phyloP scores from a whole-genome alignment of 1,140 invertebrate species.

The Dendroctonus valens region DNA sequence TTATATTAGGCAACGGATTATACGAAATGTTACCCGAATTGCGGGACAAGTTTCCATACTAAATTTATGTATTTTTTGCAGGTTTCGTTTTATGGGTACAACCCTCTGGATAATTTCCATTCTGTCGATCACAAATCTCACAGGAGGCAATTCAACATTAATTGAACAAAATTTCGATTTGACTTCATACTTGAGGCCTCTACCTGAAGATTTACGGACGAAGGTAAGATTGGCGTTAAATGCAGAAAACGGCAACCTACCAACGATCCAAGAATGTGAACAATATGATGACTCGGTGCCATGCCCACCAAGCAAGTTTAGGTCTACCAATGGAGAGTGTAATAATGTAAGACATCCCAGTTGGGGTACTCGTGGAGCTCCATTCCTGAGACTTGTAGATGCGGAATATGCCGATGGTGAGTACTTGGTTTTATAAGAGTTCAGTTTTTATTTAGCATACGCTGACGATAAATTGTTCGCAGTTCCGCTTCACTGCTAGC shows the following conservation, averaged over 20 bases:
- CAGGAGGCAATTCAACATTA: slow-evolving; percentile 24
- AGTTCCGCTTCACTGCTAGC: too few relatives aligned
- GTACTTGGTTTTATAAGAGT: slow-evolving; percentile 18
- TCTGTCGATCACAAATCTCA: slow-evolving; percentile 22
- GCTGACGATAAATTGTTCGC: too few relatives aligned
- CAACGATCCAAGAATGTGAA: slow-evolving; percentile 15
- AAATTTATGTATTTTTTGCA: slow-evolving; percentile 1
- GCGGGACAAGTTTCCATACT: too few relatives aligned
- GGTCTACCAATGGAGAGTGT: slow-evolving; percentile 85
- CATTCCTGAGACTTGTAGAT: slow-evolving; percentile 76
- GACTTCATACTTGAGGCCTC: slow-evolving; percentile 36
- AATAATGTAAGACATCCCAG: slow-evolving; percentile 90
- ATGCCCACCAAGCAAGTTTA: slow-evolving; percentile 75
- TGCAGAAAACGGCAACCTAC: slow-evolving; percentile 33
- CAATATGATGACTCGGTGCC: slow-evolving; percentile 25
- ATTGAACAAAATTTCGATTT: slow-evolving; percentile 37
- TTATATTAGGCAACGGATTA: too few relatives aligned
- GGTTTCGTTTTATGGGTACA: slow-evolving; percentile 30
- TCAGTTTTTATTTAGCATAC: too few relatives aligned
- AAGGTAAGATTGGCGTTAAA: slow-evolving; percentile 39
- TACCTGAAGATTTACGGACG: slow-evolving; percentile 41
- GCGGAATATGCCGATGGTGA: slow-evolving; percentile 84
- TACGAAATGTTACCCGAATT: too few relatives aligned
- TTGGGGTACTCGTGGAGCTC: slow-evolving; percentile 83
- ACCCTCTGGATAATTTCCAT: slow-evolving; percentile 31